phyloP scores from a whole-genome alignment of 2,888 invertebrate species.

The Apamea sordens region DNA sequence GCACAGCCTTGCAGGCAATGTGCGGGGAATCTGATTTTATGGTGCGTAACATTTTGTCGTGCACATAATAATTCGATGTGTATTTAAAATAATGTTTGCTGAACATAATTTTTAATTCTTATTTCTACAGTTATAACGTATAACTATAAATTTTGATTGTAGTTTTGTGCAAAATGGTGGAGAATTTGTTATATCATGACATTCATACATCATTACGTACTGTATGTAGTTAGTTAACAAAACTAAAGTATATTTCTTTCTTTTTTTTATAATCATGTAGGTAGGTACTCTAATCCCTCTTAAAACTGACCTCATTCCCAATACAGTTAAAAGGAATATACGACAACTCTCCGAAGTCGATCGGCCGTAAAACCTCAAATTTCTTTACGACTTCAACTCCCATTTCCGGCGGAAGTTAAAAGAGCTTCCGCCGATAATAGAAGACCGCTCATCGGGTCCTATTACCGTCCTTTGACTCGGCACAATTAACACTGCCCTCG shows the following conservation, averaged over 20 bases:
- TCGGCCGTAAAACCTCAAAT: constrained; percentile 55
- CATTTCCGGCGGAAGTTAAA: constrained; percentile 35
- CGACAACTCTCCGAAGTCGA: constrained; percentile 21
- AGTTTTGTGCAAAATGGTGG: background rate
- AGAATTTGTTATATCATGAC: background rate
- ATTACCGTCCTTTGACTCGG: constrained; percentile 43
- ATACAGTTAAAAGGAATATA: constrained; percentile 24
- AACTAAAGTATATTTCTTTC: background rate
- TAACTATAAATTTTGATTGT: background rate
- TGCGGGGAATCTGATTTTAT: background rate
- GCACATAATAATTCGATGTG: background rate
- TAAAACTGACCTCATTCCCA: constrained; percentile 35
- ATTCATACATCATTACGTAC: background rate
- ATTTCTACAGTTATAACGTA: background rate
- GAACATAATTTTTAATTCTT: background rate
- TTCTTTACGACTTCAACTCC: constrained; percentile 57
- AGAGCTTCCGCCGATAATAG: constrained; percentile 55
- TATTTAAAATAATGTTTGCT: background rate
- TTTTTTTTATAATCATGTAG: background rate
- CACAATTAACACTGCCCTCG: constrained; percentile 55
- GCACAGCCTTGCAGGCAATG: background rate
- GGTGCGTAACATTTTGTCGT: background rate
- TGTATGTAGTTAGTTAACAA: background rate
- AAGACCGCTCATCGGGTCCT: constrained; percentile 40
- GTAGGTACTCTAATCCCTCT: background rate